Percentiles rank a stretch among this genome's conserved stretches.
Evolutionary conservation across 2,797 vertebrate genomes (phyloP).

Genomic region (Furcifer pardalis): DNA sequence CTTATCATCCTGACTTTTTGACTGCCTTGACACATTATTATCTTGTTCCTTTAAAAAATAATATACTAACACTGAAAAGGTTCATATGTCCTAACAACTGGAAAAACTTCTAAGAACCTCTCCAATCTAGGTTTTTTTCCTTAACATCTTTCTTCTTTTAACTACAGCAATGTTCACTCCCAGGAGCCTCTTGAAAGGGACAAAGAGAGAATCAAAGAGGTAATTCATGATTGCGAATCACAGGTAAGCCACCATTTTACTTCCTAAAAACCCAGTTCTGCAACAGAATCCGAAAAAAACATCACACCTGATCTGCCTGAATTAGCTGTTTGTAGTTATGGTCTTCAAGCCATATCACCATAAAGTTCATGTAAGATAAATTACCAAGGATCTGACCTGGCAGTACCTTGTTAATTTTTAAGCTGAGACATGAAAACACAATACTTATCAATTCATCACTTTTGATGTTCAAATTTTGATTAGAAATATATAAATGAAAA

Average conservation of each 20-base stretch:
- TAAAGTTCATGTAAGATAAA: neutral
- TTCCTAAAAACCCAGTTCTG: slow-evolving; percentile 50
- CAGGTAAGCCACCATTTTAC: slow-evolving; percentile 61
- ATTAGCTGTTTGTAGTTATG: neutral
- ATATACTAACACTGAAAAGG: slow-evolving; percentile 11
- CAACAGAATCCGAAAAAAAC: slow-evolving; percentile 37
- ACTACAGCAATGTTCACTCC: slow-evolving; percentile 43
- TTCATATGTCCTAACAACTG: slow-evolving; percentile 56
- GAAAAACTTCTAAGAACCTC: slow-evolving; percentile 50
- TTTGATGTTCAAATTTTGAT: slow-evolving; percentile 7
- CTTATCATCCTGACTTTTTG: slow-evolving; percentile 32
- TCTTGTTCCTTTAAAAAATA: slow-evolving; percentile 33
- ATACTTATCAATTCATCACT: neutral
- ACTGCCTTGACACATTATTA: slow-evolving; percentile 32
- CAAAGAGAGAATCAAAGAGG: slow-evolving; percentile 64
- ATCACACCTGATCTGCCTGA: neutral
- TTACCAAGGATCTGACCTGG: neutral
- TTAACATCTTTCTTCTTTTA: slow-evolving; percentile 38
- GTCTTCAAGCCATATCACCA: neutral
- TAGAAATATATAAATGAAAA: neutral
- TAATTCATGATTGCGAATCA: slow-evolving; percentile 58
- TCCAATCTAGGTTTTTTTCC: slow-evolving; percentile 36
- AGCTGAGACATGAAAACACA: neutral
- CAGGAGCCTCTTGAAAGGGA: slow-evolving; percentile 50
- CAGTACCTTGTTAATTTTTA: neutral